Evolutionary conservation across 2,797 vertebrate species (phyloP), one percentile per base, ranked within the genome.

Genomic region (Octomys mimax): DNA sequence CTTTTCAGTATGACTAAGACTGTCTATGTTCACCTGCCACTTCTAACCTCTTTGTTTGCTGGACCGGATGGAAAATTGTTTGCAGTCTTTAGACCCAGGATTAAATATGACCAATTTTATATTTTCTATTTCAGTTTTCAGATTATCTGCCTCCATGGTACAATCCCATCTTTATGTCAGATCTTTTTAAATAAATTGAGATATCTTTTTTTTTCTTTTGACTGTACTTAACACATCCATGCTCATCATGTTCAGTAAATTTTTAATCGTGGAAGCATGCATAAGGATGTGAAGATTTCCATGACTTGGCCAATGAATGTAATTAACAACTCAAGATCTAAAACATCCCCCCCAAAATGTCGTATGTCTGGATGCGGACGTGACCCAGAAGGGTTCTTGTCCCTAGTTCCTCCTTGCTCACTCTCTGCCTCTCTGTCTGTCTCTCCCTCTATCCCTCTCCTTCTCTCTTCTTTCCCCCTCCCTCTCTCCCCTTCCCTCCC

Each of bases 101-200:
- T 57, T 26, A 61, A 21, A 33, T 87, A 79, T 80, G n/a, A 81
- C 19, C 39, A 19, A 57, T 66, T 64, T 89, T 59, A 31, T 46
- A 49, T 80, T 95, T 93, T n/a, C 70, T 84, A 68, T 73, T 92
- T 92, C 66, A 88, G 1, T 70, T 78, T 28, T 93, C 33, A 81
- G 22, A 36, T 73, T 71, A 85, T 10, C 54, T 22, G 31, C 26
- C 21, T 87, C 42, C 70, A 57, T 14, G 9, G 49, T 19, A 73
- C 42, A 10, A 64, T 64, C n/a, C 33, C 24, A 80, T 81, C 24
- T 93, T 93, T 70, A 84, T 6, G 1, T 70, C 33, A 3, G 31
- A 36, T 59, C 49, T 80, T 42, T 75, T 75, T 54, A 31, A 26
- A 62, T 59, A 83, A 87, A 14, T 86, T 61, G 57, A 71, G 2